A percentile compares a stretch with the other conserved stretches of the same genome.
Evolutionary conservation across 2,888 invertebrate genomes (phyloP).

Genomic region (Clusia tigrina): DNA sequence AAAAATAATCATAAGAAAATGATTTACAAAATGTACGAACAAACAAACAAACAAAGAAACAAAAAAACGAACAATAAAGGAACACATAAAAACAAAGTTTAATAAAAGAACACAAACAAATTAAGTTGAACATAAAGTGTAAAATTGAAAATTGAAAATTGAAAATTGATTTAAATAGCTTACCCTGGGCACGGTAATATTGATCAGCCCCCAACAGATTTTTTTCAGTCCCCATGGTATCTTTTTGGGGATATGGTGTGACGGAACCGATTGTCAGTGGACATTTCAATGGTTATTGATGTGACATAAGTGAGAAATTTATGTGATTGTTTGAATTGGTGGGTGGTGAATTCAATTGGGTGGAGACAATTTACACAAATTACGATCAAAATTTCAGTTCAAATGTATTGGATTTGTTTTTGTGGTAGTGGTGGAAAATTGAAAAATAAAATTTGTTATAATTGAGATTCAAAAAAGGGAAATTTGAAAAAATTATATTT

Average conservation of each 20-base stretch:
- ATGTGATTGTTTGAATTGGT: conserved; percentile 30
- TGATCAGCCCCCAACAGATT: conserved; percentile 66
- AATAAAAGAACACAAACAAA: conserved; percentile 23
- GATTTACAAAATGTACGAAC: conserved; percentile 7
- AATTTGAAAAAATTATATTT: too few relatives aligned
- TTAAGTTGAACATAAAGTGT: conserved; percentile 24
- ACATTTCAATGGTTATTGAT: neutral
- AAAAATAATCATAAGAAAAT: conserved; percentile 14
- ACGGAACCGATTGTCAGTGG: conserved; percentile 18
- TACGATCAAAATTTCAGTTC: conserved; percentile 3
- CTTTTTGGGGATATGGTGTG: conserved; percentile 45
- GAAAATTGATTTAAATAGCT: conserved; percentile 54
- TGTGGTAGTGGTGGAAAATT: too few relatives aligned
- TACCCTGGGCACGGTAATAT: conserved; percentile 66
- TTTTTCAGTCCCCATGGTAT: conserved; percentile 66
- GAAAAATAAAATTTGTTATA: too few relatives aligned
- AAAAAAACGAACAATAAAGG: conserved; percentile 29
- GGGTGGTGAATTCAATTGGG: conserved; percentile 13
- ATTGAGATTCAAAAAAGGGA: too few relatives aligned
- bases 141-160: conserved; percentile 34
- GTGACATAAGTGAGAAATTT: conserved; percentile 11
- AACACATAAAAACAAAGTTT: conserved; percentile 32
- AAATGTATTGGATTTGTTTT: too few relatives aligned
- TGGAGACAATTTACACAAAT: conserved; percentile 6
- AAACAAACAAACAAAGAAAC: conserved; percentile 28